These are phyloP conservation scores for Drosophila emarginata DNA, from an alignment of 2,888 invertebrate genomes.

Conservation along the genomic window DNA sequence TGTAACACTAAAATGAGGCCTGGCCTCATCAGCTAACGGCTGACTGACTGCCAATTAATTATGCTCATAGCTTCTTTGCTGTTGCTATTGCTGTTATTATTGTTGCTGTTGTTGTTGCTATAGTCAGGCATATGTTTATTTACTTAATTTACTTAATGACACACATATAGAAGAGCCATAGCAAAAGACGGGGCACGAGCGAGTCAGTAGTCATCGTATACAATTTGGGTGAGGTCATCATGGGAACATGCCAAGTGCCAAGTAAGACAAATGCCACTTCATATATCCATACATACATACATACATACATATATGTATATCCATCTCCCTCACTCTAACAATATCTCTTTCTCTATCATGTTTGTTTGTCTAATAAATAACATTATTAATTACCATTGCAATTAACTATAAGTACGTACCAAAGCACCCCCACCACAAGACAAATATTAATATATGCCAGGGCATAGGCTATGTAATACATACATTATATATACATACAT, in stretches of 20 bases:
- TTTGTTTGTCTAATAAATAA: constrained; percentile 74
- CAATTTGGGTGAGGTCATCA: constrained; percentile 78
- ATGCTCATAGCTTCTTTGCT: constrained; percentile 53
- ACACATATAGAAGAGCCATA: constrained; percentile 48
- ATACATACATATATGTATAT: too few relatives aligned
- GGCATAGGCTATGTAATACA: background rate
- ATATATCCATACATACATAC: too few relatives aligned
- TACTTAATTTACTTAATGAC: constrained; percentile 80
- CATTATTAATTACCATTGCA: constrained; percentile 78
- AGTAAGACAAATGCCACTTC: too few relatives aligned
- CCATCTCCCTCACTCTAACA: background rate
- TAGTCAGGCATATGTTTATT: constrained; percentile 77
- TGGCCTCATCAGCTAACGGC: constrained; percentile 51
- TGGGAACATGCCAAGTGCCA: constrained; percentile 16
- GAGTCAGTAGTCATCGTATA: constrained; percentile 49
- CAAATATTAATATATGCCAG: background rate
- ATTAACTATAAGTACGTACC: constrained; percentile 73
- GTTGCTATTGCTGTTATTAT: too few relatives aligned
- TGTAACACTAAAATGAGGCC: constrained; percentile 48
- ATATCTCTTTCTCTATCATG: constrained; percentile 6
- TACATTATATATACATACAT: too few relatives aligned
- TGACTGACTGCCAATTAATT: constrained; percentile 79
- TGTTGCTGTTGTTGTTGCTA: too few relatives aligned
- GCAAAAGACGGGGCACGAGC: constrained; percentile 52
- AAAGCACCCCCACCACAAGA: constrained; percentile 24